Conservation (phyloP, 2,888 invertebrate genomes). For the Mimumesa dahlbomi region DNA sequence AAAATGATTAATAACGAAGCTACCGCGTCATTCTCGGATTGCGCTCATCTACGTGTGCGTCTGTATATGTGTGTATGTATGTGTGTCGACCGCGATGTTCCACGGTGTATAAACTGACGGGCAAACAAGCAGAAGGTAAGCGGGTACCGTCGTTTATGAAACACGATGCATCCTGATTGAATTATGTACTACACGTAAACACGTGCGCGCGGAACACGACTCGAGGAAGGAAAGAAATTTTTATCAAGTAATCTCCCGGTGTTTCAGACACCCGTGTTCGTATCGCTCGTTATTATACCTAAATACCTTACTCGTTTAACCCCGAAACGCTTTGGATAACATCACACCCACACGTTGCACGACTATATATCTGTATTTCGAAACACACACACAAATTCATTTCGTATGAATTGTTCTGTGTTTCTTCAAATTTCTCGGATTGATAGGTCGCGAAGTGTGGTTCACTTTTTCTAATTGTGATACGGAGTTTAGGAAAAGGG, state of each 20-base stretch:
- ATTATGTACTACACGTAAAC: conserved; percentile 5
- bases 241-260: background rate
- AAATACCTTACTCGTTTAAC: too few species aligned
- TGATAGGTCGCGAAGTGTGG: too few species aligned
- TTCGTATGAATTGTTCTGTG: background rate
- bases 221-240: background rate
- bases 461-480: too few species aligned
- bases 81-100: conserved; percentile 8
- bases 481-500: too few species aligned
- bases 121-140: conserved; percentile 14
- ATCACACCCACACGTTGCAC: background rate
- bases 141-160: conserved; percentile 8
- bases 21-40: conserved; percentile 1
- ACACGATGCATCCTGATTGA: conserved; percentile 17
- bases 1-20: conserved; percentile 13
- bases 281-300: too few species aligned
- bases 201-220: background rate
- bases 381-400: background rate
- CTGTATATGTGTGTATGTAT: too few species aligned
- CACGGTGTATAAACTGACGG: conserved; percentile 3
- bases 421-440: too few species aligned
- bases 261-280: background rate
- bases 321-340: background rate
- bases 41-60: background rate
- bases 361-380: background rate